Conservation (phyloP, 2,113 vertebrate genomes). For the Indicator maculatus region DNA sequence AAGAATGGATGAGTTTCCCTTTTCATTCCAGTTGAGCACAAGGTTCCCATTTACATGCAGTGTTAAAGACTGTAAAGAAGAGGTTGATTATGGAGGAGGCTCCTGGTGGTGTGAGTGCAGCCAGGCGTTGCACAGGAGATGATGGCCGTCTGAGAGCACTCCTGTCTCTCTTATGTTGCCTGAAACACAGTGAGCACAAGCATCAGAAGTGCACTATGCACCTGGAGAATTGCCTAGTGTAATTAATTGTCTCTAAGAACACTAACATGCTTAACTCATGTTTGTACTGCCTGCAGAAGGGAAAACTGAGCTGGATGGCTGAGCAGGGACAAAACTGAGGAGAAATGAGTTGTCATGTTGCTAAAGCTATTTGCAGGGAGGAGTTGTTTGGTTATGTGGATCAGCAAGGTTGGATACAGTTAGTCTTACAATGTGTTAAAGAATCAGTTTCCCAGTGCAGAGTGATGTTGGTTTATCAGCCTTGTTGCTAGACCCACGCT, state of each 20-base stretch:
- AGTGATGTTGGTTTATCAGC: neutral
- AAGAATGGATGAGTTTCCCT: neutral
- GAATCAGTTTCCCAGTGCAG: neutral
- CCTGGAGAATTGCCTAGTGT: neutral
- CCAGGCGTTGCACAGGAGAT: rapidly evolving
- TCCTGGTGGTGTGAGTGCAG: neutral
- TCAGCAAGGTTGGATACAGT: neutral
- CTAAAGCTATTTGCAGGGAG: neutral
- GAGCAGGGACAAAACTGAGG: neutral
- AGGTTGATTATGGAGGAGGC: neutral
- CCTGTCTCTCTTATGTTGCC: rapidly evolving
- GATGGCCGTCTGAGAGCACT: neutral
- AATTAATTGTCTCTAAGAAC: neutral
- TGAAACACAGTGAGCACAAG: neutral
- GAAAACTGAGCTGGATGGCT: neutral
- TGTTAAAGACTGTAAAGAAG: neutral
- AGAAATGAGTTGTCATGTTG: neutral
- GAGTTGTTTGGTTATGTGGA: neutral
- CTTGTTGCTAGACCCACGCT: neutral
- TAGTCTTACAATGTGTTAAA: neutral
- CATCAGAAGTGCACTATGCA: neutral
- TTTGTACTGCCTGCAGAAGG: neutral
- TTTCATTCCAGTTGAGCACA: neutral
- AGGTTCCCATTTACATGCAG: neutral
- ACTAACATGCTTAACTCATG: neutral